Base-by-base conservation (phyloP, 2,888 invertebrate genomes). In the Amphipyra berbera region DNA sequence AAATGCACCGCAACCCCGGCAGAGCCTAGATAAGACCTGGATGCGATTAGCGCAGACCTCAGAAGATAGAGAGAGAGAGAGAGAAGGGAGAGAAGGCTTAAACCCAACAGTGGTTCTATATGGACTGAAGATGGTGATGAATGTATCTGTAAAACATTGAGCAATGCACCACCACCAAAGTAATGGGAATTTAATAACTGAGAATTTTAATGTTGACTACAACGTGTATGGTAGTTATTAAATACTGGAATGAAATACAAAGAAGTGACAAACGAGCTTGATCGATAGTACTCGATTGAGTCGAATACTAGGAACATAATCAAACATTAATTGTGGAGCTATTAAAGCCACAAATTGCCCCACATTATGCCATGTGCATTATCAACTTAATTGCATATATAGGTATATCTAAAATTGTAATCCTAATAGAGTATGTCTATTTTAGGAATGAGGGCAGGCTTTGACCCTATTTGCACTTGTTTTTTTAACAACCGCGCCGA, bases 301-400 rank as follows among this genome's bases (percentile, higher is more conserved):
- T 61, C 40, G 37, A 72, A 70, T 79, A 76, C 65, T 73, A 61
- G 70, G 81, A 83, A 79, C 74, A 70, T 78, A 80, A 83, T 82
- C 75, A 79, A 80, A 71, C 73, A 67, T 62, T 83, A 83, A 86
- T 86, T 82, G 76, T 65, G 66, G 56, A 72, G 76, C 79, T 75
- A 83, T 83, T 81, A 76, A 61, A 68, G 64, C 68, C 35, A 55
- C 57, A 68, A 82, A 81, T 79, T 83, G 77, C 73, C 70, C 64
- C 30, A 73, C 81, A 74, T 79, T 73, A 73, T 63, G 54, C 47
- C 62, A 61, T 45, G 27, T 63, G 60, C 59, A 79, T 67, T 80
- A 76, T 67, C 48, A 52, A 62, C 42, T 56, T 76, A 73, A 78
- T 80, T 76, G 63, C 68, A 61, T 55, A 52, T n/a, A n/a, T n/a